Evolutionary conservation across 1,140 invertebrate species (phyloP).

Genomic region (Ylistrum balloti): DNA sequence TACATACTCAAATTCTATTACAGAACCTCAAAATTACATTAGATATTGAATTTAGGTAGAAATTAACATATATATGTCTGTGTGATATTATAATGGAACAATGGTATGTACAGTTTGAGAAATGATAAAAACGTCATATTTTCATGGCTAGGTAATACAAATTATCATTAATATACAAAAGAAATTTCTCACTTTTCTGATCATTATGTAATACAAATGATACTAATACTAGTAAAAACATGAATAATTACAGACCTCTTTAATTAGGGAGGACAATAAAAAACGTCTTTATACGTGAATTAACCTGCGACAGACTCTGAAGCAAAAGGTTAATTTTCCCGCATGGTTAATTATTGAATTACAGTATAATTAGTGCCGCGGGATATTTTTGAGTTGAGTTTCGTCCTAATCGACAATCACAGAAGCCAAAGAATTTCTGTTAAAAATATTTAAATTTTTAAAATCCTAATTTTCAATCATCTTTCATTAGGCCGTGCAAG

Average conservation of each 20-base stretch:
- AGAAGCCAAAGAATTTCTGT: conserved; percentile 32
- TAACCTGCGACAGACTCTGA: background rate
- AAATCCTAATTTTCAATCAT: conserved; percentile 40
- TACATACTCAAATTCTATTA: no score
- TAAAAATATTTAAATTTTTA: conserved; percentile 41
- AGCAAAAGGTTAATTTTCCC: conserved; percentile 14
- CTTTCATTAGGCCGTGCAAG: background rate
- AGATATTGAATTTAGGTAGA: no score
- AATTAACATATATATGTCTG: no score
- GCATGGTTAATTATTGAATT: conserved; percentile 1
- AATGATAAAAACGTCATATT: background rate
- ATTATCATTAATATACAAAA: background rate
- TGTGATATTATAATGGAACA: no score
- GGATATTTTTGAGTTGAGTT: conserved; percentile 27
- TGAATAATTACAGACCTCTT: background rate
- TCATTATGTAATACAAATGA: conserved; percentile 36
- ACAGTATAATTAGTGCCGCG: background rate
- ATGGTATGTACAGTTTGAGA: no score
- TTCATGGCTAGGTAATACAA: background rate
- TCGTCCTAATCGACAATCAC: background rate
- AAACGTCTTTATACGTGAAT: background rate
- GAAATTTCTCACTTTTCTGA: background rate
- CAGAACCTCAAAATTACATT: no score
- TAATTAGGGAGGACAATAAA: background rate
- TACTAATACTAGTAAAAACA: conserved; percentile 19